These are phyloP conservation scores for Dendroctonus ponderosae DNA, from an alignment of 1,140 invertebrate genomes.

Conservation along the genomic window DNA sequence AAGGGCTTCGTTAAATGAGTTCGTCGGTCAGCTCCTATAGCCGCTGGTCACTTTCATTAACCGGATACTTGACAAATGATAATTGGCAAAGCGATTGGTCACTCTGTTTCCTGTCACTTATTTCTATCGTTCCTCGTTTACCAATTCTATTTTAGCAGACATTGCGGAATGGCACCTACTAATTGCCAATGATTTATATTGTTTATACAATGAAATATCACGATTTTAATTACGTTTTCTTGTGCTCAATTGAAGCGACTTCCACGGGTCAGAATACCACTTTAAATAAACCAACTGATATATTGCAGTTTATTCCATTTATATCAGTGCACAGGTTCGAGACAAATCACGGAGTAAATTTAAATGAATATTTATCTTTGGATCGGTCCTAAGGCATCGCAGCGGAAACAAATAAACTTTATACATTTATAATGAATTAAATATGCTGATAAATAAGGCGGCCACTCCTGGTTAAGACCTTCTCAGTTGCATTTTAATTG, in stretches of 20 bases:
- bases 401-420: no score
- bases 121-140: conserved; percentile 44
- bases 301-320: not conserved
- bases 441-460: no score
- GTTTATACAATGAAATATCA: conserved; percentile 37
- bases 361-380: not conserved
- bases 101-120: conserved; percentile 47
- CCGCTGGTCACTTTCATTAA: conserved; percentile 52
- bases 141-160: conserved; percentile 42
- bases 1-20: conserved; percentile 48
- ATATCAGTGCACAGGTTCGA: not conserved
- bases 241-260: no score
- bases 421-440: no score
- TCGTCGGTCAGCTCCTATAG: conserved; percentile 42
- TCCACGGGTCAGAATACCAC: no score
- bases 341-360: not conserved
- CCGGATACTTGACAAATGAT: conserved; percentile 51
- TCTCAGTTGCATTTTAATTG: no score
- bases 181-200: conserved; percentile 43
- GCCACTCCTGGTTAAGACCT: no score
- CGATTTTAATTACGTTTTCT: conserved; percentile 33
- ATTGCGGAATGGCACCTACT: conserved; percentile 40
- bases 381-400: no score
- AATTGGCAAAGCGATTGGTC: conserved; percentile 51
- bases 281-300: no score